A percentile compares a stretch with the other conserved stretches of the same genome.
Evolutionary conservation across 1,140 invertebrate genomes (phyloP).

Genomic region (Hylaeus volcanicus): DNA sequence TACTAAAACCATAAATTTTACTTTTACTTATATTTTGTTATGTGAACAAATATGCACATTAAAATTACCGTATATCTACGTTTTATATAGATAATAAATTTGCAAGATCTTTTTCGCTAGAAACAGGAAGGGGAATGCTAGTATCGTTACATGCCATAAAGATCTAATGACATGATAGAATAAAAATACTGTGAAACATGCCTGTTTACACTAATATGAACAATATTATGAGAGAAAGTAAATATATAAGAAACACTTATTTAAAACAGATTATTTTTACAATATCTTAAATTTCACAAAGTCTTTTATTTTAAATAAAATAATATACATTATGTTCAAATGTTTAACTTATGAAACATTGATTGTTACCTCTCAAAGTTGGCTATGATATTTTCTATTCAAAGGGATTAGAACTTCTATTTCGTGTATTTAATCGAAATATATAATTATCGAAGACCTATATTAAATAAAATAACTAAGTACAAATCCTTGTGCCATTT

Average conservation of each 20-base stretch:
- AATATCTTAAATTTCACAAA: neutral
- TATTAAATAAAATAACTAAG: conserved; percentile 34
- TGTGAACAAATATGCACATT: neutral
- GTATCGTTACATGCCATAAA: conserved; percentile 58
- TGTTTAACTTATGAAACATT: neutral
- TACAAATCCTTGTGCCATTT: conserved; percentile 41
- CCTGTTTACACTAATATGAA: conserved; percentile 59
- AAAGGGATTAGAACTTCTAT: conserved; percentile 28
- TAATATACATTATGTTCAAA: neutral
- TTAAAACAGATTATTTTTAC: conserved; percentile 12
- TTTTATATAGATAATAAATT: conserved; percentile 23
- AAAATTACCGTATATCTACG: conserved; percentile 40
- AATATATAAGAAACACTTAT: conserved; percentile 16
- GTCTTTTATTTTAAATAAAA: neutral
- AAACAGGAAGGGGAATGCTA: conserved; percentile 37
- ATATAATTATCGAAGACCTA: conserved; percentile 21
- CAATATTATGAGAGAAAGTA: conserved; percentile 39
- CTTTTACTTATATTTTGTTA: neutral
- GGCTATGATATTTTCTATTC: conserved; percentile 3
- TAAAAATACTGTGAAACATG: conserved; percentile 58
- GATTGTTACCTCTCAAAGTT: conserved; percentile 21
- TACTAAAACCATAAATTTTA: conserved; percentile 11
- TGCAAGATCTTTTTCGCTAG: conserved; percentile 25
- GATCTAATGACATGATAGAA: conserved; percentile 47
- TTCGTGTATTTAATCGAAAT: conserved; percentile 27